Percentiles rank a stretch among this genome's conserved stretches.
Conservation (phyloP, 1,140 invertebrate species). For the Penaeus chinensis region DNA sequence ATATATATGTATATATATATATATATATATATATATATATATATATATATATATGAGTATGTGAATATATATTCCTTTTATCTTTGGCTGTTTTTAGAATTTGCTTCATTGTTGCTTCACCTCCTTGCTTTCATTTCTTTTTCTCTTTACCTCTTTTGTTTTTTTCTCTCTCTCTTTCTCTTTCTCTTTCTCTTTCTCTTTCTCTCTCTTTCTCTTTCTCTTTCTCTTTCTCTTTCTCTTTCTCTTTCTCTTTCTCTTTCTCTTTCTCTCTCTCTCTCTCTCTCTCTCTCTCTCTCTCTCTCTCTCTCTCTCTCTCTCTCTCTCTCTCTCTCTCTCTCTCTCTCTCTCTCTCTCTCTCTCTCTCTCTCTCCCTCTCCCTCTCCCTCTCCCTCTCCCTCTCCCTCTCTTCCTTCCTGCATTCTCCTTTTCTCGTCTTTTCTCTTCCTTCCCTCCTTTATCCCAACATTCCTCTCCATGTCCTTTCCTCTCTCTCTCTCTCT, state of each 20-base stretch:
- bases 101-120: no score
- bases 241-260: no score
- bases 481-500: background rate
- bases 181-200: no score
- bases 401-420: background rate
- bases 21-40: slow-evolving; percentile 53
- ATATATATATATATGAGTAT: background rate
- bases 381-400: background rate
- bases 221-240: no score
- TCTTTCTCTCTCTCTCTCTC: no score
- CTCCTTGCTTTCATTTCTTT: no score
- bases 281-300: no score
- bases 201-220: no score
- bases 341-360: background rate
- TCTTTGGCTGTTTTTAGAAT: no score
- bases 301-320: background rate
- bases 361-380: background rate
- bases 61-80: slow-evolving; percentile 33
- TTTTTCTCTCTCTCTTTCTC: no score
- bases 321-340: background rate
- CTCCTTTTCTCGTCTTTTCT: background rate
- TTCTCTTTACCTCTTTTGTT: no score
- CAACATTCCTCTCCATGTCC: background rate
- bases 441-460: background rate
- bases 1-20: slow-evolving; percentile 20